Percentiles rank a stretch among this genome's conserved stretches.
Evolutionary conservation across 2,113 vertebrate species (phyloP).

Genomic region (Mohoua ochrocephala): DNA sequence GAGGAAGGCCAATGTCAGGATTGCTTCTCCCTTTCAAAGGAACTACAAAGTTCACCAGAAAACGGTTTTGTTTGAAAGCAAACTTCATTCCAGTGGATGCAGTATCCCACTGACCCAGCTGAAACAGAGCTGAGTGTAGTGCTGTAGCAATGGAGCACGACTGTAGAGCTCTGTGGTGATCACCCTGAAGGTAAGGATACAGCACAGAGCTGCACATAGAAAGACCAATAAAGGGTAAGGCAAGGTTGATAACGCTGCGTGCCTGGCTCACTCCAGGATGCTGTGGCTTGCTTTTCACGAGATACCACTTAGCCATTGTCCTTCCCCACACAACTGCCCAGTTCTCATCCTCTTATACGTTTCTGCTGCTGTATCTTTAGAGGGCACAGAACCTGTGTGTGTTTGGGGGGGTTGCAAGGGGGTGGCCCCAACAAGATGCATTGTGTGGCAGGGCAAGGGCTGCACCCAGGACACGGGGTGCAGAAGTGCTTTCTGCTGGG

Average conservation of each 20-base stretch:
- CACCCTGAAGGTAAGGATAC: background rate
- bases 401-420: rapidly evolving
- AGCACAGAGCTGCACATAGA: background rate
- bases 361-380: background rate
- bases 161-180: background rate
- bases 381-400: rapidly evolving
- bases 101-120: background rate
- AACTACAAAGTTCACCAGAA: background rate
- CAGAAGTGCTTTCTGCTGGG: background rate
- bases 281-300: background rate
- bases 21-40: background rate
- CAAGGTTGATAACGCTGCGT: background rate
- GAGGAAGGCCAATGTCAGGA: background rate
- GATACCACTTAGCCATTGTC: background rate
- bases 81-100: background rate
- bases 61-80: background rate
- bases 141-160: background rate
- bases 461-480: rapidly evolving
- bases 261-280: background rate
- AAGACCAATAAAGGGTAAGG: background rate
- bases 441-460: background rate
- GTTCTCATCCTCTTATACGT: rapidly evolving
- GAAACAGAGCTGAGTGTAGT: background rate
- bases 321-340: background rate
- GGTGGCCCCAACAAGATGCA: background rate